These are phyloP conservation scores for Drosophila nasuta DNA, from an alignment of 1,140 invertebrate species.

Conservation along the genomic window DNA sequence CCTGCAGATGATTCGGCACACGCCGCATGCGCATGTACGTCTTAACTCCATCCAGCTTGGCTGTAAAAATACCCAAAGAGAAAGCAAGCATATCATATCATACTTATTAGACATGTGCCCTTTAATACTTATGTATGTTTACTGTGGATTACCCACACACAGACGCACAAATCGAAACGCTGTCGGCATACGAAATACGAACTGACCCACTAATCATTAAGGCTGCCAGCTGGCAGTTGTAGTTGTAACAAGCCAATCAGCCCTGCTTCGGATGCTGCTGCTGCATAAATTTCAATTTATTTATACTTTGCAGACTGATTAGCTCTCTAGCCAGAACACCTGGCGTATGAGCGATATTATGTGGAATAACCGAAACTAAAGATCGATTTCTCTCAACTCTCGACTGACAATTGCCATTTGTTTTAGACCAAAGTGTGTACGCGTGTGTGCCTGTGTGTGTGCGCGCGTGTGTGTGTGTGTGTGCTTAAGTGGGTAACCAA, in stretches of 20 bases:
- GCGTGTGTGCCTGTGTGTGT: slow-evolving; percentile 1
- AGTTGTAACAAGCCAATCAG: slow-evolving; percentile 33
- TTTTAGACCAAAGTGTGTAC: neutral
- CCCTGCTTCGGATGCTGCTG: neutral
- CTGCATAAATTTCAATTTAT: slow-evolving; percentile 45
- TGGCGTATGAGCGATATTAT: slow-evolving; percentile 38
- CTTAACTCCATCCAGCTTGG: slow-evolving; percentile 98
- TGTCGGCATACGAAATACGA: slow-evolving; percentile 61
- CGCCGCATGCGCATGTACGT: slow-evolving; percentile 99
- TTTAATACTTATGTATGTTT: slow-evolving; percentile 9
- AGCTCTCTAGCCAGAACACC: slow-evolving; percentile 11
- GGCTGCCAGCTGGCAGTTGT: neutral
- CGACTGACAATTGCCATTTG: neutral
- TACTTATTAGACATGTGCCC: slow-evolving; percentile 1
- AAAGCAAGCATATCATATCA: slow-evolving; percentile 1
- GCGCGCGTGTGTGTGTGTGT: slow-evolving; percentile 12
- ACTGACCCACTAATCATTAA: slow-evolving; percentile 25
- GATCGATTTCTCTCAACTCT: neutral
- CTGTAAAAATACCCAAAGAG: slow-evolving; percentile 88
- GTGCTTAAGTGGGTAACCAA: slow-evolving; percentile 27
- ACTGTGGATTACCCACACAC: slow-evolving; percentile 47
- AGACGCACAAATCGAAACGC: slow-evolving; percentile 54
- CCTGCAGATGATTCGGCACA: slow-evolving; percentile 97
- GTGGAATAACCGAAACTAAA: neutral
- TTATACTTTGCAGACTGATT: slow-evolving; percentile 26